Percentiles rank a stretch among this genome's conserved stretches.
These are phyloP conservation scores for Apodemia hepburni DNA, from an alignment of 2,888 invertebrate genomes.

Conservation along the genomic window DNA sequence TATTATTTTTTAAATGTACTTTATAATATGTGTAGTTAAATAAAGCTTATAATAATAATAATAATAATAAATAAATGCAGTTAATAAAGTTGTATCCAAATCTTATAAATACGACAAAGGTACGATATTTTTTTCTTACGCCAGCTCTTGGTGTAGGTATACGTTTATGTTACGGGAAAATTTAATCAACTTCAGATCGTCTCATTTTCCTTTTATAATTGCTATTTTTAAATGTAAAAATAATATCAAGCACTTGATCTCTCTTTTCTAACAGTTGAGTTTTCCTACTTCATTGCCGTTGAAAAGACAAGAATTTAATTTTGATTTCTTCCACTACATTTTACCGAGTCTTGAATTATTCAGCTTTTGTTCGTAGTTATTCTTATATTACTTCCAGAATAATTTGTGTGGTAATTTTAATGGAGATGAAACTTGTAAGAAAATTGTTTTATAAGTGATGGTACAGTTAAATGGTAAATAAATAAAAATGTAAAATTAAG, in stretches of 20 bases:
- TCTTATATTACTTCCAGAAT: background rate
- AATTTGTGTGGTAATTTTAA: background rate
- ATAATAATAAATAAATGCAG: no score
- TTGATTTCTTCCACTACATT: constrained; percentile 5
- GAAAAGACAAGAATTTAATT: constrained; percentile 13
- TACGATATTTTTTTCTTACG: no score
- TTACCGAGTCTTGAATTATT: background rate
- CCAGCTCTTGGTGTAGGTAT: background rate
- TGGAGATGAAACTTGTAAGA: background rate
- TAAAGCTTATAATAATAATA: no score
- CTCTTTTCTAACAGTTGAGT: background rate
- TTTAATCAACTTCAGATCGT: constrained; percentile 1
- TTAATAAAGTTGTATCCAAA: no score
- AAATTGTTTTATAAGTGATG: background rate
- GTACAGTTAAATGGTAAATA: background rate
- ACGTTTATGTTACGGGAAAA: constrained; percentile 1
- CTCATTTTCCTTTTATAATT: constrained; percentile 12
- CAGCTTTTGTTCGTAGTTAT: constrained; percentile 4
- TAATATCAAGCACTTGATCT: constrained; percentile 10
- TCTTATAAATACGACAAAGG: no score
- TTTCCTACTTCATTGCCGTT: constrained; percentile 4
- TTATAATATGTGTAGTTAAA: no score
- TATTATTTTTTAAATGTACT: no score
- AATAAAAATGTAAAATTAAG: background rate
- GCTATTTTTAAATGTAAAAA: constrained; percentile 7